These are phyloP conservation scores for Penaeus indicus DNA, from an alignment of 1,140 invertebrate species.

Conservation along the genomic window DNA sequence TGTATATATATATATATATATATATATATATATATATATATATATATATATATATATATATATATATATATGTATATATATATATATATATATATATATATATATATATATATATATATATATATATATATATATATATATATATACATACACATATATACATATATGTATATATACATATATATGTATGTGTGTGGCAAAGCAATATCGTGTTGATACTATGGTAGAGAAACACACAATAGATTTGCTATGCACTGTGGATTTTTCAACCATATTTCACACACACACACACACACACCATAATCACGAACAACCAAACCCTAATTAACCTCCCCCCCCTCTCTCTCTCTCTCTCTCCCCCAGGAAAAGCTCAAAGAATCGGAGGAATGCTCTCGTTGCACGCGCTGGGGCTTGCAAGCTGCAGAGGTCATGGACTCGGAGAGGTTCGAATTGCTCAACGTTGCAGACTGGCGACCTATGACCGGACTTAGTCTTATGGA, in stretches of 20 bases:
- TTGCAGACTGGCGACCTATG: constrained; percentile 81
- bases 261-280: too few species aligned
- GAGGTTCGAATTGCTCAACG: constrained; percentile 73
- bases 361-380: constrained; percentile 73
- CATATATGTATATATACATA: not conserved
- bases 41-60: not conserved
- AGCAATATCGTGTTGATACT: too few species aligned
- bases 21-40: too few species aligned
- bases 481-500: constrained; percentile 79
- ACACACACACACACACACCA: too few species aligned
- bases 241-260: too few species aligned
- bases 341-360: not conserved
- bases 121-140: not conserved
- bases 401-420: constrained; percentile 77
- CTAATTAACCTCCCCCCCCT: not conserved
- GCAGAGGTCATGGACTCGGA: constrained; percentile 77
- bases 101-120: not conserved
- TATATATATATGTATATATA: not conserved
- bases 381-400: constrained; percentile 77
- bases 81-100: not conserved
- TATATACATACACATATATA: not conserved
- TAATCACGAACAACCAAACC: too few species aligned
- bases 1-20: too few species aligned
- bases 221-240: too few species aligned
- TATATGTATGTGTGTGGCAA: not conserved